Evolutionary conservation across 1,140 invertebrate species (phyloP).

Genomic region (Andrena cerasifolii): DNA sequence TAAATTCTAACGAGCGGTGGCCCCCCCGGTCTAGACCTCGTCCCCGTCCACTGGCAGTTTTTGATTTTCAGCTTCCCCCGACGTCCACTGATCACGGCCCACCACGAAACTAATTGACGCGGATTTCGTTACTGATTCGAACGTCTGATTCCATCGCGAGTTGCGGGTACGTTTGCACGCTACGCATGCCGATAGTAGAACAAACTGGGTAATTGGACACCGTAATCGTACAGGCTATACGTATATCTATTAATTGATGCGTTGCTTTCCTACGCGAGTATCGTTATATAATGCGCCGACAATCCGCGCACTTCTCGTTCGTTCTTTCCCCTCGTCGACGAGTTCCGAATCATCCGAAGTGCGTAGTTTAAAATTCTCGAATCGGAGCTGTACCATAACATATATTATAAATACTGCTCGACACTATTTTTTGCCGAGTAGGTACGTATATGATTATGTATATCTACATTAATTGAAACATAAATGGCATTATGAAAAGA

Average conservation of each 20-base stretch:
- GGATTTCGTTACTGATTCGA: conserved; percentile 39
- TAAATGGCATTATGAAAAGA: too few relatives aligned
- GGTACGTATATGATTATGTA: too few relatives aligned
- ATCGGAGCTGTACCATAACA: too few relatives aligned
- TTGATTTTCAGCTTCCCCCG: conserved; percentile 10
- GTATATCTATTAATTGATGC: conserved; percentile 16
- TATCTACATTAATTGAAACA: too few relatives aligned
- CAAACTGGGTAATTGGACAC: conserved; percentile 1
- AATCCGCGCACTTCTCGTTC: neutral
- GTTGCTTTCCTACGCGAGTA: conserved; percentile 18
- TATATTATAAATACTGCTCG: too few relatives aligned
- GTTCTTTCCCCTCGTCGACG: neutral
- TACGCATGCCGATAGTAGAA: neutral
- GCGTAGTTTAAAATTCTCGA: too few relatives aligned
- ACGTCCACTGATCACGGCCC: neutral
- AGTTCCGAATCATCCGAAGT: neutral
- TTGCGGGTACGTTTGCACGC: neutral
- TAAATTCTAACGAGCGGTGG: conserved; percentile 19
- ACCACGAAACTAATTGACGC: conserved; percentile 44
- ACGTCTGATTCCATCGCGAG: neutral
- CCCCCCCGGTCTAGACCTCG: neutral
- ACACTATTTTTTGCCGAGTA: too few relatives aligned
- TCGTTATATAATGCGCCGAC: conserved; percentile 12
- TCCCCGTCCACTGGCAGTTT: conserved; percentile 45
- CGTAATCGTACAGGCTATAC: conserved; percentile 11